Evolutionary conservation across 2,888 invertebrate genomes (phyloP).

Genomic region (Micropterix aruncella): DNA sequence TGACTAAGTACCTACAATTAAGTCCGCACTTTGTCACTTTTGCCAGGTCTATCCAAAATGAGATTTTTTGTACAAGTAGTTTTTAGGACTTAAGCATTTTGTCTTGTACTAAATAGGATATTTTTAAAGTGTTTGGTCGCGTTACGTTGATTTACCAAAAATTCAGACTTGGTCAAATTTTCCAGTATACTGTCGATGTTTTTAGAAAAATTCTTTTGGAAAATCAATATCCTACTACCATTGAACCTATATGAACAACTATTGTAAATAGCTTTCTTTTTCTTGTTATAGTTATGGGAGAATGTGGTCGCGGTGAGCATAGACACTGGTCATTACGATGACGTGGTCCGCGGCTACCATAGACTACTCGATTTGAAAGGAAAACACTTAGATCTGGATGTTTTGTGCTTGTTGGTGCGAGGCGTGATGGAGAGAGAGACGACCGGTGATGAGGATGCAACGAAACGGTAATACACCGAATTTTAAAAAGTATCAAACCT

Average conservation of each 20-base stretch:
- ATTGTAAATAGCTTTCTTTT: constrained; percentile 1
- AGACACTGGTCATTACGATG: constrained; percentile 75
- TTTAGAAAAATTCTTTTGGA: too few relatives aligned
- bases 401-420: constrained; percentile 56
- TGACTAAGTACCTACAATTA: too few relatives aligned
- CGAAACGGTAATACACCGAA: constrained; percentile 15
- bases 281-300: constrained; percentile 74
- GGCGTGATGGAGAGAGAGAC: constrained; percentile 49
- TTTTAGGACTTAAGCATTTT: too few relatives aligned
- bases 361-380: constrained; percentile 74
- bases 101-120: too few relatives aligned
- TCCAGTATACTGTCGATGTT: too few relatives aligned
- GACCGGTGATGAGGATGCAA: constrained; percentile 45
- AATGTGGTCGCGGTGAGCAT: constrained; percentile 81
- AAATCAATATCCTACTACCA: background rate
- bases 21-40: too few relatives aligned
- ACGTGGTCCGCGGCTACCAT: constrained; percentile 74
- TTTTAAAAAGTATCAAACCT: constrained; percentile 5
- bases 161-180: too few relatives aligned
- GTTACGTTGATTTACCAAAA: too few relatives aligned
- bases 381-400: constrained; percentile 63
- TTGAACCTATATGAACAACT: background rate
- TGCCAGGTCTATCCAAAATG: too few relatives aligned
- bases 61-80: too few relatives aligned
- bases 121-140: too few relatives aligned